These are phyloP conservation scores for Lamprotornis superbus DNA, from an alignment of 2,113 vertebrate species.

Conservation along the genomic window DNA sequence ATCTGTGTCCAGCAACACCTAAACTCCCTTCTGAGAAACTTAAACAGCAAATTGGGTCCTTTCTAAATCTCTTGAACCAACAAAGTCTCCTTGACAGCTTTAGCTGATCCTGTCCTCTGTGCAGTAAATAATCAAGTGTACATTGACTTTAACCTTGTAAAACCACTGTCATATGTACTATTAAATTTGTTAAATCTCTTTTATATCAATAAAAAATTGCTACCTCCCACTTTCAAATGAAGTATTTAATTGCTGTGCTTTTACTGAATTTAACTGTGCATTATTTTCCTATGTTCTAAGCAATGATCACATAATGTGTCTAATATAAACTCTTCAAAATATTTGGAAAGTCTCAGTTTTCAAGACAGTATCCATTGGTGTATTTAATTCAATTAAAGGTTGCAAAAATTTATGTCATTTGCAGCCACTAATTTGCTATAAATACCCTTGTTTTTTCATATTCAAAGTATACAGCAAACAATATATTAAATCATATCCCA, in stretches of 20 bases:
- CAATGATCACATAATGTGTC: not conserved
- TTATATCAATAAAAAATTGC: not conserved
- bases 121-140: not conserved
- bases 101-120: not conserved
- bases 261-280: not conserved
- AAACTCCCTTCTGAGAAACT: not conserved
- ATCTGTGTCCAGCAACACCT: not conserved
- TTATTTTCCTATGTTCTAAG: not conserved
- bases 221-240: not conserved
- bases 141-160: not conserved
- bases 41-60: not conserved
- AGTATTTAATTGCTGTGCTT: not conserved
- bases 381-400: not conserved
- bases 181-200: not conserved
- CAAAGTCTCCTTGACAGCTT: not conserved
- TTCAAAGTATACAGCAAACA: not conserved
- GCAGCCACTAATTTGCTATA: not conserved
- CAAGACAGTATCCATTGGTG: not conserved
- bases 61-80: not conserved
- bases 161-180: not conserved
- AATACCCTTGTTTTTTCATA: not conserved
- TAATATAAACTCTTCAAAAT: not conserved
- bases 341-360: not conserved
- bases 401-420: not conserved
- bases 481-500: not conserved